Evolutionary conservation across 2,797 vertebrate genomes (phyloP).

Genomic region (Myotis pilosus): DNA sequence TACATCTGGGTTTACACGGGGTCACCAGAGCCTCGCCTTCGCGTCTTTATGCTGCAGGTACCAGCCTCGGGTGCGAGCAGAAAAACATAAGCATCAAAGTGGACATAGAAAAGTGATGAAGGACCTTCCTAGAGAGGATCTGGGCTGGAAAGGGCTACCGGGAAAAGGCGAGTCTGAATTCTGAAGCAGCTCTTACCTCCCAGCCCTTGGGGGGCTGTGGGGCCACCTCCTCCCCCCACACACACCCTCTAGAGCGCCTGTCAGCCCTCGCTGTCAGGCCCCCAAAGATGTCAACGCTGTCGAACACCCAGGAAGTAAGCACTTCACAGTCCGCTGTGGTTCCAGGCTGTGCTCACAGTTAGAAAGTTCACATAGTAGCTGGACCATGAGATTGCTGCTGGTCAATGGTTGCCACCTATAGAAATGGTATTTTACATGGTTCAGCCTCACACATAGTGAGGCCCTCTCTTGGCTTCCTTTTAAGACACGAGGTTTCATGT

Average conservation of each 20-base stretch:
- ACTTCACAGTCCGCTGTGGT: neutral
- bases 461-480: neutral
- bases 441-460: rapidly evolving
- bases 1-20: neutral
- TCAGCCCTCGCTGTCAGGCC: rapidly evolving
- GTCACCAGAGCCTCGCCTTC: neutral
- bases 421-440: rapidly evolving
- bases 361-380: rapidly evolving
- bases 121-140: neutral
- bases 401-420: rapidly evolving
- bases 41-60: rapidly evolving
- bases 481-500: neutral
- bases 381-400: neutral
- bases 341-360: neutral
- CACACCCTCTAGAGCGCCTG: neutral
- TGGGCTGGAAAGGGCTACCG: rapidly evolving
- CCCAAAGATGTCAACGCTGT: rapidly evolving
- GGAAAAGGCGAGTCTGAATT: neutral
- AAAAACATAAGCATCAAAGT: rapidly evolving
- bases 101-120: neutral
- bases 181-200: rapidly evolving
- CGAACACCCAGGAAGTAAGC: rapidly evolving
- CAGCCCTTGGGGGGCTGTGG: rapidly evolving
- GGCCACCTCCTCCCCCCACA: rapidly evolving
- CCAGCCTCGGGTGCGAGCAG: neutral